These are phyloP conservation scores for Peucedramus taeniatus DNA, from an alignment of 2,113 vertebrate species.

Conservation along the genomic window DNA sequence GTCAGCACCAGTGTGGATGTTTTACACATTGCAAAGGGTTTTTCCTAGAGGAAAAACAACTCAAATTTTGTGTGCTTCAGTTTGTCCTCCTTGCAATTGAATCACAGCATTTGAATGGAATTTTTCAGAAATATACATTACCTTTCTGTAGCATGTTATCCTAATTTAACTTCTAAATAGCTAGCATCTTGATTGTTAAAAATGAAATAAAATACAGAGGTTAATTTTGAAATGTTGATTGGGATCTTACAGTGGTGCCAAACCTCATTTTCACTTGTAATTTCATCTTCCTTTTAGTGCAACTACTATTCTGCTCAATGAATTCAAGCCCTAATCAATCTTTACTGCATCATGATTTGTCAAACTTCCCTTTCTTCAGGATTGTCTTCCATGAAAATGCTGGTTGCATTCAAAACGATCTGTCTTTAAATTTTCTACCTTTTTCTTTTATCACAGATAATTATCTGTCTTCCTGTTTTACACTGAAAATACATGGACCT, in stretches of 20 bases:
- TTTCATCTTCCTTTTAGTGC: not conserved
- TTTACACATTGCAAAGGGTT: not conserved
- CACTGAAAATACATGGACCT: not conserved
- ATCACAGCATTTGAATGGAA: not conserved
- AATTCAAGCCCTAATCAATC: not conserved
- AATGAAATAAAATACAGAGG: not conserved
- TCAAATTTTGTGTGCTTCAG: not conserved
- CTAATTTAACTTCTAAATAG: not conserved
- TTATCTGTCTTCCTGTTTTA: not conserved
- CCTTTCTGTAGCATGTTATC: not conserved
- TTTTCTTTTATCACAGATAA: not conserved
- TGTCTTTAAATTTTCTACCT: not conserved
- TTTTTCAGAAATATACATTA: not conserved
- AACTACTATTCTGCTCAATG: not conserved
- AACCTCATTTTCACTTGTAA: not conserved
- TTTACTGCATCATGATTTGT: not conserved
- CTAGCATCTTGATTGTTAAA: not conserved
- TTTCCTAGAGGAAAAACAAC: not conserved
- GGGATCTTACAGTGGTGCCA: not conserved
- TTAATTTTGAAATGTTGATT: not conserved
- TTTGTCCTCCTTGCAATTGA: not conserved
- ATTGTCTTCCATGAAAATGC: constrained; percentile 14
- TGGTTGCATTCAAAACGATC: not conserved
- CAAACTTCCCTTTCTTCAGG: not conserved
- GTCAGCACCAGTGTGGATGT: not conserved